Conservation (phyloP, 2,113 vertebrate genomes). For the Procavia capensis region DNA sequence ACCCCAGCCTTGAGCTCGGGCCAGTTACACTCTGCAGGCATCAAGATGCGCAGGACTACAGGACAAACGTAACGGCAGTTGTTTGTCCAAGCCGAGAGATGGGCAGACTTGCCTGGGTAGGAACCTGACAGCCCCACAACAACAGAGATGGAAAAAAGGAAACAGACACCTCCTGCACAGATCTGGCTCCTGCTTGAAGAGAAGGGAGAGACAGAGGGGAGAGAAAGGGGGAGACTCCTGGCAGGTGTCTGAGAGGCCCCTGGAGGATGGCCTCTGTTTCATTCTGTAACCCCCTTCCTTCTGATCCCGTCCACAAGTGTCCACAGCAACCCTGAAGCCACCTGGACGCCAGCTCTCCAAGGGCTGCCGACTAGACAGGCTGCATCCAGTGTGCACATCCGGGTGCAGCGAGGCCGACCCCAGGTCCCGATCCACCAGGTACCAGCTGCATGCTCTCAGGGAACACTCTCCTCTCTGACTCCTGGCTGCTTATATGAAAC, state of each 20-base stretch:
- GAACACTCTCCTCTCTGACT: not conserved
- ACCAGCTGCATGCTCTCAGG: not conserved
- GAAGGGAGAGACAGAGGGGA: not conserved
- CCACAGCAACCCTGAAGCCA: not conserved
- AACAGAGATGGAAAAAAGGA: not conserved
- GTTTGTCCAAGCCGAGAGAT: not conserved
- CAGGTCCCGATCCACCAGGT: too few species aligned
- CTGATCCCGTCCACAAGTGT: not conserved
- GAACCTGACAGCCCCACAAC: not conserved
- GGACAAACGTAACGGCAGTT: not conserved
- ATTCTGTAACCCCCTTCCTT: not conserved
- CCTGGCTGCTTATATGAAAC: not conserved
- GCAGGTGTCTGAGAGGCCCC: not conserved
- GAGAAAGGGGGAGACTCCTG: not conserved
- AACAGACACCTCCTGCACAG: not conserved
- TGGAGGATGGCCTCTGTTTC: not conserved
- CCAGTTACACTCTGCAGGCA: not conserved
- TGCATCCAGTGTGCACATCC: not conserved
- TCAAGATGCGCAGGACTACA: not conserved
- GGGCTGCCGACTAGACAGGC: not conserved
- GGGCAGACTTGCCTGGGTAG: not conserved
- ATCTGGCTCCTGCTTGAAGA: not conserved
- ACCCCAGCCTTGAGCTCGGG: not conserved
- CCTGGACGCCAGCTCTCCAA: not conserved
- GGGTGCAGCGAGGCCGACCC: not conserved